Evolutionary conservation across 2,888 invertebrate species (phyloP), one percentile per base, ranked within the genome.

Genomic region (Yponomeuta malinellus): DNA sequence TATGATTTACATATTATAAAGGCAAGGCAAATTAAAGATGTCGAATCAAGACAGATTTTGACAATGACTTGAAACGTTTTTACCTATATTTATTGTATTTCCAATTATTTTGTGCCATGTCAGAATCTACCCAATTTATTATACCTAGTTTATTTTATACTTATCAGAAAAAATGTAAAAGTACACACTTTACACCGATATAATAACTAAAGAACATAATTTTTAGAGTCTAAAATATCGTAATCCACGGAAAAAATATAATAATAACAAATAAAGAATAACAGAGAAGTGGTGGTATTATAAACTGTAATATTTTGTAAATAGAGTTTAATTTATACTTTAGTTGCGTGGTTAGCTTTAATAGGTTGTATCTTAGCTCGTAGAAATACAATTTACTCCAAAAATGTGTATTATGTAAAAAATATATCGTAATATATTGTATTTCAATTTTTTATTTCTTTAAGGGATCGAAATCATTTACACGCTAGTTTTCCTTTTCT

Each of bases 291-390:
- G 74, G 74, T 75, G 74, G 73, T 74, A 74, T 75, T 75, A 77
- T 76, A 76, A 76, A 73, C 79, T 91, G 90, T 91, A 90, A 90
- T 89, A 88, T 89, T 88, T 89, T 91, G 90, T 92, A 91, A 85
- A 91, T 90, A 90, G 80, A 78, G 80, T 79, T 83, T 89, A 88
- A 90, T 88, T 91, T 90, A 90, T 90, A 82, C 79, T 79, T 76
- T 82, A 83, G 80, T 75, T 78, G 84, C 86, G 81, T 87, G 77
- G 79, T 89, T 89, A 92, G 90, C 91, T 92, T 92, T 92, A 92
- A 91, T 91, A 90, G 90, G 81, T 88, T 85, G 84, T 88, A 87
- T 78, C 78, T 76, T 87, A 87, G 85, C 75, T 75, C 81, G 81
- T 68, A 23, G 79, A 75, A 74, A 76, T 82, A 83, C 81, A 82